Percentiles rank a stretch among this genome's conserved stretches.
phyloP scores from a whole-genome alignment of 2,888 invertebrate species.

The Oeneis ivallda region DNA sequence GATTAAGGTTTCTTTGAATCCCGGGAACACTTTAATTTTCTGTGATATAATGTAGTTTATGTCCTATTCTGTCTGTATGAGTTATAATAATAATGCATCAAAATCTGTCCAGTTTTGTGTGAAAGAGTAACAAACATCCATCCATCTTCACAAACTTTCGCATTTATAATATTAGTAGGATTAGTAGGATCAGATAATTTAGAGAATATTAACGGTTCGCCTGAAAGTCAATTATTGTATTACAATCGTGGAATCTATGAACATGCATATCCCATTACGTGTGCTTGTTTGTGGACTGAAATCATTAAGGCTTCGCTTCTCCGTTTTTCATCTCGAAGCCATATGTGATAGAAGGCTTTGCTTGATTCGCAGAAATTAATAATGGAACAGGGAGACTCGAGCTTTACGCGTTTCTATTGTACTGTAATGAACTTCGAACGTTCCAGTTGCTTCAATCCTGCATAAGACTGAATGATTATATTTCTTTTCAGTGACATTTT shows the following conservation, averaged over 20 bases:
- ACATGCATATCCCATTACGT: slow-evolving; percentile 28
- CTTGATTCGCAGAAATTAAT: slow-evolving; percentile 72
- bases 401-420: background rate
- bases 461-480: background rate
- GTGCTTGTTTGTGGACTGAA: slow-evolving; percentile 28
- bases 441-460: background rate
- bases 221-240: slow-evolving; percentile 16
- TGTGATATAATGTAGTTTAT: too few relatives aligned
- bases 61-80: too few relatives aligned
- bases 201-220: background rate
- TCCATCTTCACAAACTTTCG: too few relatives aligned
- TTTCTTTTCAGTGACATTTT: background rate
- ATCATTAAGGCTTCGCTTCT: slow-evolving; percentile 32
- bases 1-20: too few relatives aligned
- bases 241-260: slow-evolving; percentile 12
- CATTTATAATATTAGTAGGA: too few relatives aligned
- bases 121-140: too few relatives aligned
- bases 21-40: too few relatives aligned
- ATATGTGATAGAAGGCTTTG: slow-evolving; percentile 35
- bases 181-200: background rate
- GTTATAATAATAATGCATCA: too few relatives aligned
- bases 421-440: background rate
- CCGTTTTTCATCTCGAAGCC: slow-evolving; percentile 27
- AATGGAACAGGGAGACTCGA: slow-evolving; percentile 46
- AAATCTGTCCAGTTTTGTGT: too few relatives aligned